Evolutionary conservation across 2,888 invertebrate genomes (phyloP), one percentile per base, ranked within the genome.

Genomic region (Eupithecia exiguata): DNA sequence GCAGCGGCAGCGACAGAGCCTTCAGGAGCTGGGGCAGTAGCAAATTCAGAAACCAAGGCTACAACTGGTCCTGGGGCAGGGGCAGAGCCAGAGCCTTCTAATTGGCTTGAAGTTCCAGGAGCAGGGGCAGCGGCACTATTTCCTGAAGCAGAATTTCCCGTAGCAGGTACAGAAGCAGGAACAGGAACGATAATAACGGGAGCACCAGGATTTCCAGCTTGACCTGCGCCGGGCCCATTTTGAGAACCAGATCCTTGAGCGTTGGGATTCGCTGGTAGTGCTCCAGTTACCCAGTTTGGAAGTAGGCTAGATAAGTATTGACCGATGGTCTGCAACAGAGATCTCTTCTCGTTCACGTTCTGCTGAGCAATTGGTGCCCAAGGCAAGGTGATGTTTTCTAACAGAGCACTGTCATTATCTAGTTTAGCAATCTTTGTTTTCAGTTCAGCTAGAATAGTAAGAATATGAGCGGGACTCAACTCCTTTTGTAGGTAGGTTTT

Each of bases 391-490:
- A 88, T 79, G 79, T 90, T 89, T 80, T 87, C 84, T 63, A 94
- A 80, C 63, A 91, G 78, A 16, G 83, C 82, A 12, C 91, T 89
- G 70, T 94, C 87, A 70, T 92, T 92, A 43, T 92, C 87, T 30
- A 94, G 80, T 76, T 92, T 88, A 73, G 89, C 88, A 67, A 94
- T 88, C 80, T 92, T 89, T 9, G 82, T 83, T 77, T 91, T 89
- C 21, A 94, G 74, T 68, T 90, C 86, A 1, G 82, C 79, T 74
- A 86, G 87, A 25, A 92, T 78, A 68, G 86, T 85, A 81, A 92
- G 88, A 63, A 93, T 85, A 40, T 87, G 87, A 46, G 86, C 82
- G 53, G 88, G 84, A 78, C 89, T 92, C 2, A 92, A 84, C 62
- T 91, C 89, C 68, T 86, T 87, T 40, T 86, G 71, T 18, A 94